Evolutionary conservation across 2,113 vertebrate species (phyloP).

Genomic region (Nerophis ophidion): DNA sequence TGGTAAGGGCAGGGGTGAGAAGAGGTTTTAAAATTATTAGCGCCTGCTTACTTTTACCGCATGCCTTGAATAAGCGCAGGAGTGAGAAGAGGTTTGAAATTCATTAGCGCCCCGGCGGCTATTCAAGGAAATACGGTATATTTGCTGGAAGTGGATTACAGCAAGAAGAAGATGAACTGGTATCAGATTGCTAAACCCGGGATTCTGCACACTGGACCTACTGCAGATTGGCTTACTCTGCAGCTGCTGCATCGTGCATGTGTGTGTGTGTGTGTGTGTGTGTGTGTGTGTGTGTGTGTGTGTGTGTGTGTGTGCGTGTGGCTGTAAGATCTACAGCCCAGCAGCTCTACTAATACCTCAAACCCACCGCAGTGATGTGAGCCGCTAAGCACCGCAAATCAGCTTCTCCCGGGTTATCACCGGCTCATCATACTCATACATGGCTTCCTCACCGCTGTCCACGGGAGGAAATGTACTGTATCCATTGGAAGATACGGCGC

Average conservation of each 20-base stretch:
- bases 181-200: constrained; percentile 44
- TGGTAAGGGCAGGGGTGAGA: too few relatives aligned
- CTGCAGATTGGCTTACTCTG: constrained; percentile 51
- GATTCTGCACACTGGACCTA: constrained; percentile 39
- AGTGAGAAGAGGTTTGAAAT: too few relatives aligned
- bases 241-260: constrained; percentile 41
- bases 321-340: constrained; percentile 31
- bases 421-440: constrained; percentile 2
- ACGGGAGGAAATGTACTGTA: neutral
- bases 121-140: too few relatives aligned
- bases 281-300: constrained; percentile 5
- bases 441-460: neutral
- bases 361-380: constrained; percentile 23
- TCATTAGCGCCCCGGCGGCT: too few relatives aligned
- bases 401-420: constrained; percentile 33
- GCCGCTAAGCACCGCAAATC: constrained; percentile 41
- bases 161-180: constrained; percentile 36
- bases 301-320: constrained; percentile 2
- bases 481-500: too few relatives aligned
- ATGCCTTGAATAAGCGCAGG: too few relatives aligned
- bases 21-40: too few relatives aligned
- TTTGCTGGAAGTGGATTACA: too few relatives aligned
- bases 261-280: constrained; percentile 4
- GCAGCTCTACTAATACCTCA: constrained; percentile 24
- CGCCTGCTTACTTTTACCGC: too few relatives aligned